Evolutionary conservation across 2,797 vertebrate genomes (phyloP).

Genomic region (Sarcophilus harrisii): DNA sequence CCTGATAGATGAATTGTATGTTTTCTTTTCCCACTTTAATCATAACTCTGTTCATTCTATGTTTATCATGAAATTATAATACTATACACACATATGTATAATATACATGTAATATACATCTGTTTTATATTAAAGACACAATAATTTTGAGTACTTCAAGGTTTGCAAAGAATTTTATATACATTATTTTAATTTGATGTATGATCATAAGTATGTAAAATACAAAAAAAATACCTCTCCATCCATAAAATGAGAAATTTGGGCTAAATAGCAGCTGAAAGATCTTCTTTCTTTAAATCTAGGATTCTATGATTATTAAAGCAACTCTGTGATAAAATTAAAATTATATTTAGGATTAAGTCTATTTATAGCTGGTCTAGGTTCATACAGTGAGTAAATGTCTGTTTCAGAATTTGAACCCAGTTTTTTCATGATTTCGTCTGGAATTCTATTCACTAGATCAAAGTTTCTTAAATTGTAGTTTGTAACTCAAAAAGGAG

Average conservation of each 20-base stretch:
- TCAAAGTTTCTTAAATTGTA: background rate
- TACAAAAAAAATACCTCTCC: background rate
- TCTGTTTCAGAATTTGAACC: background rate
- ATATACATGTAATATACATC: background rate
- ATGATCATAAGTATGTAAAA: background rate
- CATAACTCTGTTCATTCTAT: background rate
- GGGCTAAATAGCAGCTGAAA: background rate
- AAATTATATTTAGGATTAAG: background rate
- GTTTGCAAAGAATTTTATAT: background rate
- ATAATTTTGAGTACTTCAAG: background rate
- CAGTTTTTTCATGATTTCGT: background rate
- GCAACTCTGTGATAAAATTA: background rate
- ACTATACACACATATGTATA: background rate
- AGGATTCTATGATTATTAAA: background rate
- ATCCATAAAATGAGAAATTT: background rate
- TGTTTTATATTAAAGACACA: background rate
- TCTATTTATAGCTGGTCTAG: background rate
- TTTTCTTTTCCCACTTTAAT: background rate
- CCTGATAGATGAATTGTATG: background rate
- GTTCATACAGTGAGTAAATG: background rate
- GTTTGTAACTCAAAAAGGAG: no score
- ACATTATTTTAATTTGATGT: background rate
- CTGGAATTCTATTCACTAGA: background rate
- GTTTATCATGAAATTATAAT: background rate
- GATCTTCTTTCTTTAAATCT: background rate